Evolutionary conservation across 2,113 vertebrate species (phyloP).

Genomic region (Gnathonemus echidnorhynchus): DNA sequence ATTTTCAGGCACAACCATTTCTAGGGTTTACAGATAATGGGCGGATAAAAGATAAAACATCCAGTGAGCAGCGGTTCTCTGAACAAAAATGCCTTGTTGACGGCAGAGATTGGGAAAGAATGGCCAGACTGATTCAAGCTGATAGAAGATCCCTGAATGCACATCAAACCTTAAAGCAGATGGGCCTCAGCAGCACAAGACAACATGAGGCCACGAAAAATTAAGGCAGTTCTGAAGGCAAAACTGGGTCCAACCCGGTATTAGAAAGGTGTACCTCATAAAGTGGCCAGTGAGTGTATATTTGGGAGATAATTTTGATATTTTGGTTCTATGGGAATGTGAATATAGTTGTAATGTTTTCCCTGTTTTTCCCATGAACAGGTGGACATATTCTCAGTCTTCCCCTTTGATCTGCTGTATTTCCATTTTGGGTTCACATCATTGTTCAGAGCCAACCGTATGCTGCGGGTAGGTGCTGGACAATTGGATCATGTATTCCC

Average conservation of each 20-base stretch:
- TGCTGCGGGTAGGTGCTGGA: constrained; percentile 74
- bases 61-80: neutral
- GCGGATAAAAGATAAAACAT: neutral
- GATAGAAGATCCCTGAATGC: neutral
- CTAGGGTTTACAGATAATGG: neutral
- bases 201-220: neutral
- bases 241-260: neutral
- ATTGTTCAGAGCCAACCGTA: constrained; percentile 74
- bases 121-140: neutral
- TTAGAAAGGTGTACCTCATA: neutral
- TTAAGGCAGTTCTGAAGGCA: neutral
- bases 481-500: neutral
- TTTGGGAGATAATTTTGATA: neutral
- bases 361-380: constrained; percentile 45
- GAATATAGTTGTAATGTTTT: neutral
- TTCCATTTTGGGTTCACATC: constrained; percentile 77
- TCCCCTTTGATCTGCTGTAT: constrained; percentile 78
- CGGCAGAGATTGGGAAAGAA: neutral
- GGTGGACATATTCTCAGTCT: constrained; percentile 64
- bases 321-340: neutral
- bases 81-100: neutral
- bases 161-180: neutral
- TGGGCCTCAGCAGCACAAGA: neutral
- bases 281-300: neutral
- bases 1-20: neutral